Evolutionary conservation across 2,888 invertebrate species (phyloP), one percentile per base, ranked within the genome.

Genomic region (Rhaphigaster nebulosa): DNA sequence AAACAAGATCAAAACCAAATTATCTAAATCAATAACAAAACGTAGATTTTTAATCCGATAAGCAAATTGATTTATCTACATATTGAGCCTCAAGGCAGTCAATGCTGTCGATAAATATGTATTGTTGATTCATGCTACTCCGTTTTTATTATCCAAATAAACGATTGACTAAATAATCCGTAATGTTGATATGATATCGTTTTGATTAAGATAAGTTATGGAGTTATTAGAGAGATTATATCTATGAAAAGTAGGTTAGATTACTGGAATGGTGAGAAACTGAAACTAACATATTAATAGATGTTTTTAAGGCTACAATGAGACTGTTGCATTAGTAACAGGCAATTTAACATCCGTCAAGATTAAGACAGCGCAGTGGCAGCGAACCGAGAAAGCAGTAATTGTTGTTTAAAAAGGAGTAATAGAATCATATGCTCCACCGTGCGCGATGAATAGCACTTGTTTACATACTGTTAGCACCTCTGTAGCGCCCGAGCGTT

Each of bases 391-490:
- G 34, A 13, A 26, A n/a, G n/a, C 18, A 38, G 84, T 45, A n/a
- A 84, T 84, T n/a, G 45, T 45, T 41, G 45, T n/a, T 45, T 23
- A 84, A n/a, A n/a, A n/a, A 45, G 84, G 45, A n/a, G 84, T 45
- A 45, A 84, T 84, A 50, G 84, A 84, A 84, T 84, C 84, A 84
- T 84, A 84, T 84, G 84, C 84, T 84, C n/a, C 84, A 8, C 84
- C 13, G 84, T 84, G 84, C 84, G 84, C 84, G 45, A 84, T 84
- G 84, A 84, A 26, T 3, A 84, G 45, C 45, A n/a, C n/a, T 45
- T 84, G 84, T 84, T 84, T 84, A 45, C 84, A 84, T 84, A 45
- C 45, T 84, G 84, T 84, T 84, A 84, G 84, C 84, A 84, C 84
- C 84, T 84, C 84, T 26, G 84, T 15, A n/a, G 26, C 84, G 4